phyloP scores from a whole-genome alignment of 35 echinoderm and acorn worm species.

The Stichopus chloronotus region DNA sequence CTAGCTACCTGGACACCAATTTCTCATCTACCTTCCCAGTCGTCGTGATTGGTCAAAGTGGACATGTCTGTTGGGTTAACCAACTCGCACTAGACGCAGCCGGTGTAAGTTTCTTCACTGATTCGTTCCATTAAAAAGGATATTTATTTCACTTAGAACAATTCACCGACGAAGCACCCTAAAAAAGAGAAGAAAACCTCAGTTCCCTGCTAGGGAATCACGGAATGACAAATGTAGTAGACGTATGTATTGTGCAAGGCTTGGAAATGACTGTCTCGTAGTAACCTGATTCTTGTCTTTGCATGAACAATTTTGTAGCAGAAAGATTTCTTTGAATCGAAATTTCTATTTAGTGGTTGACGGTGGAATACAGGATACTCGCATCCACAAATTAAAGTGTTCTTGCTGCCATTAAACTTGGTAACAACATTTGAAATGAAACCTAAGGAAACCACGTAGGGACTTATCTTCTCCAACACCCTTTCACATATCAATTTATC shows the following conservation, averaged over 20 bases:
- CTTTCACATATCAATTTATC: background rate
- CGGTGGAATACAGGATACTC: background rate
- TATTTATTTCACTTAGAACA: background rate
- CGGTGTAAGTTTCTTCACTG: conserved; percentile 21
- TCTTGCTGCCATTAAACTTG: background rate
- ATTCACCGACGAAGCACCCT: background rate
- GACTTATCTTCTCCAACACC: background rate
- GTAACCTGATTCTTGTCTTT: no score
- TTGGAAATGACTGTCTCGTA: no score
- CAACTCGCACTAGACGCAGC: background rate
- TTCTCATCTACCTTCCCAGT: conserved; percentile 35
- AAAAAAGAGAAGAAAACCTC: background rate
- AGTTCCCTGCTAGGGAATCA: background rate
- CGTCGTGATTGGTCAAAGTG: conserved; percentile 59
- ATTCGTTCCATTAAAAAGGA: no score
- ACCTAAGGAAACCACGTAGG: background rate
- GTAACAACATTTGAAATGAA: background rate
- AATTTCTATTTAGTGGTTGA: background rate
- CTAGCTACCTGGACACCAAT: conserved; percentile 51
- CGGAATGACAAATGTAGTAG: no score
- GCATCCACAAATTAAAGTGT: background rate
- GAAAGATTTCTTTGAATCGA: background rate
- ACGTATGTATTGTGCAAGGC: no score
- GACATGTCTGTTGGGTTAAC: conserved; percentile 67
- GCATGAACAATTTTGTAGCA: background rate